phyloP scores from a whole-genome alignment of 2,797 vertebrate species.

The Bradypodion ventrale region DNA sequence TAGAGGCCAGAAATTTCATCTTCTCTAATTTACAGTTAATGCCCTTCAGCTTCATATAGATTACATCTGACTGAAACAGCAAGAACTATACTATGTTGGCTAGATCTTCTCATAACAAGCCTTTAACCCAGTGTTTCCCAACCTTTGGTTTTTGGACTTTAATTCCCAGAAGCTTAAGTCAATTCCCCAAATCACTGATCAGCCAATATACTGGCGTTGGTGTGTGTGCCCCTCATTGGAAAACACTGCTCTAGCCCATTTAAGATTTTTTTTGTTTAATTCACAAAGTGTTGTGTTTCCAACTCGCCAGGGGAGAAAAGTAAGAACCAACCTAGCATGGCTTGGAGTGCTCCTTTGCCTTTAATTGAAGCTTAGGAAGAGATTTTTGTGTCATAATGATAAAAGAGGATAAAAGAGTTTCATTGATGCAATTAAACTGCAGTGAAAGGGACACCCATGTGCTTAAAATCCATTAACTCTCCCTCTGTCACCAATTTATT shows the following conservation, averaged over 20 bases:
- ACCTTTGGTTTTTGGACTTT: too few species aligned
- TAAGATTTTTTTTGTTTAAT: accelerated
- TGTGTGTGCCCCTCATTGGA: too few species aligned
- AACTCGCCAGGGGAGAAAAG: neutral
- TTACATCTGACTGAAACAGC: accelerated
- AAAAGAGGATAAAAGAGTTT: neutral
- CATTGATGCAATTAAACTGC: neutral
- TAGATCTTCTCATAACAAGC: accelerated
- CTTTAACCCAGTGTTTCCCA: too few species aligned
- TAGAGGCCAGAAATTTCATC: neutral
- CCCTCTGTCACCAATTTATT: neutral
- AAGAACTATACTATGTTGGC: neutral
- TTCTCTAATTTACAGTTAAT: neutral
- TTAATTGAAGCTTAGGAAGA: neutral
- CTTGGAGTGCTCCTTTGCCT: neutral
- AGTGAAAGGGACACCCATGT: neutral
- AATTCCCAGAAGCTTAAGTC: too few species aligned
- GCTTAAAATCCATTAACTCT: neutral
- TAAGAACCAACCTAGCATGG: neutral
- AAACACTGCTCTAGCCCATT: neutral
- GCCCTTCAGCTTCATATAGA: accelerated
- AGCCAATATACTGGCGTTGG: too few species aligned
- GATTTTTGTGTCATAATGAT: neutral
- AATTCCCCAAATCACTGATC: too few species aligned
- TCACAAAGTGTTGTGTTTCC: neutral